phyloP scores from a whole-genome alignment of 2,113 vertebrate genomes.

The Corapipo altera region DNA sequence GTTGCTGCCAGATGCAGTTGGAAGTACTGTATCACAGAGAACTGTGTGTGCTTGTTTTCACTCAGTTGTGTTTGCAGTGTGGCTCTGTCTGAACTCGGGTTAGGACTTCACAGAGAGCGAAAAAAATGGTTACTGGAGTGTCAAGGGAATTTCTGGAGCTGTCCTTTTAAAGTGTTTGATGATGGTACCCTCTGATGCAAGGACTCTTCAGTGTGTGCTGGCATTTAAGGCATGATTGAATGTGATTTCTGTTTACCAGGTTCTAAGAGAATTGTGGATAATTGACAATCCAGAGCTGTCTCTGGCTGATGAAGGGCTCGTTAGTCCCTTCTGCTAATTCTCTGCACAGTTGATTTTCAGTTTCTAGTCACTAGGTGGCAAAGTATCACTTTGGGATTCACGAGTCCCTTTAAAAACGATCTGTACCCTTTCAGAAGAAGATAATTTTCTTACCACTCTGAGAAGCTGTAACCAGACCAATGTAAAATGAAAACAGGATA shows the following conservation, averaged over 20 bases:
- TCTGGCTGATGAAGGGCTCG: not conserved
- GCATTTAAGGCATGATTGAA: not conserved
- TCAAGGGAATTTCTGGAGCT: not conserved
- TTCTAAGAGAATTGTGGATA: not conserved
- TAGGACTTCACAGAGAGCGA: not conserved
- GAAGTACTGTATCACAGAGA: not conserved
- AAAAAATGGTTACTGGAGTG: not conserved
- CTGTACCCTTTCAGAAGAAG: not conserved
- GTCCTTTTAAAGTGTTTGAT: not conserved
- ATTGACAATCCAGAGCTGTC: not conserved
- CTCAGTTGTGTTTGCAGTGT: not conserved
- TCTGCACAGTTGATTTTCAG: not conserved
- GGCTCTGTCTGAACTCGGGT: not conserved
- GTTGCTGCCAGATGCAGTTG: not conserved
- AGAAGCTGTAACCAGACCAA: not conserved
- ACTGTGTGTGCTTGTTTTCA: not conserved
- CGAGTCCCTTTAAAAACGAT: not conserved
- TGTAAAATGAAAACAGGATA: not conserved
- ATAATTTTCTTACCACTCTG: not conserved
- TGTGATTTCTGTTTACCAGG: conserved; percentile 21
- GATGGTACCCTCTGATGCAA: not conserved
- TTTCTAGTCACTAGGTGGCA: conserved; percentile 56
- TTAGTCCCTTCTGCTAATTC: not conserved
- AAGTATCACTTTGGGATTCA: conserved; percentile 25
- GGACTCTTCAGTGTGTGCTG: not conserved